These are phyloP conservation scores for Drosophila pallidifrons DNA, from an alignment of 1,140 invertebrate genomes.

Conservation along the genomic window DNA sequence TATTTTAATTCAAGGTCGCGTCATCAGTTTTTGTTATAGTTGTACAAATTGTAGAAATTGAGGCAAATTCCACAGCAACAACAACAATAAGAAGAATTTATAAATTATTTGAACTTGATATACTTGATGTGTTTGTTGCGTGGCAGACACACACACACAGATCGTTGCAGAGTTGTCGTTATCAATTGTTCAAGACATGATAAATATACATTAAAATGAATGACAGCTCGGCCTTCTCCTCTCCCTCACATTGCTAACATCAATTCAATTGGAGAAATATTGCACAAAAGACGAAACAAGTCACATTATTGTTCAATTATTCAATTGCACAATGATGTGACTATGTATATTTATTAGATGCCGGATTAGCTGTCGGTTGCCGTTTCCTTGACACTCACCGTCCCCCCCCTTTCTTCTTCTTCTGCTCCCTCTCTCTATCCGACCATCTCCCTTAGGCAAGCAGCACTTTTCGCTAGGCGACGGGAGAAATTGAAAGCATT, in stretches of 20 bases:
- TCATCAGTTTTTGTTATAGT: constrained; percentile 61
- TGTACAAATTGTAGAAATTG: constrained; percentile 28
- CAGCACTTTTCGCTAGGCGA: not conserved
- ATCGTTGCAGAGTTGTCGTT: constrained; percentile 7
- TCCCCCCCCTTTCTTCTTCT: not conserved
- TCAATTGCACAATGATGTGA: constrained; percentile 69
- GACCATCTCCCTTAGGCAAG: not conserved
- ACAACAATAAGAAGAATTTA: not conserved
- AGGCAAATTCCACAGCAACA: constrained; percentile 13
- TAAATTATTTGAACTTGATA: constrained; percentile 25
- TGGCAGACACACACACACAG: not conserved
- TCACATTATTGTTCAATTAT: constrained; percentile 75
- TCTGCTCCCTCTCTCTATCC: not conserved
- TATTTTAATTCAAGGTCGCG: constrained; percentile 78
- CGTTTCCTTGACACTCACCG: constrained; percentile 26
- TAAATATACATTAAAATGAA: not conserved
- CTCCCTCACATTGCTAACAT: not conserved
- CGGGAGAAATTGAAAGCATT: constrained; percentile 48
- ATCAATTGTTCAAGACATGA: constrained; percentile 19
- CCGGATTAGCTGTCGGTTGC: constrained; percentile 57
- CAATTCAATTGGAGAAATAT: constrained; percentile 12
- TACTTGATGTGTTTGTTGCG: not conserved
- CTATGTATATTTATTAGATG: constrained; percentile 69
- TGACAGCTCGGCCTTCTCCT: not conserved
- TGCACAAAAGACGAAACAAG: constrained; percentile 47